phyloP scores from a whole-genome alignment of 2,113 vertebrate species.

The Laticauda colubrina region DNA sequence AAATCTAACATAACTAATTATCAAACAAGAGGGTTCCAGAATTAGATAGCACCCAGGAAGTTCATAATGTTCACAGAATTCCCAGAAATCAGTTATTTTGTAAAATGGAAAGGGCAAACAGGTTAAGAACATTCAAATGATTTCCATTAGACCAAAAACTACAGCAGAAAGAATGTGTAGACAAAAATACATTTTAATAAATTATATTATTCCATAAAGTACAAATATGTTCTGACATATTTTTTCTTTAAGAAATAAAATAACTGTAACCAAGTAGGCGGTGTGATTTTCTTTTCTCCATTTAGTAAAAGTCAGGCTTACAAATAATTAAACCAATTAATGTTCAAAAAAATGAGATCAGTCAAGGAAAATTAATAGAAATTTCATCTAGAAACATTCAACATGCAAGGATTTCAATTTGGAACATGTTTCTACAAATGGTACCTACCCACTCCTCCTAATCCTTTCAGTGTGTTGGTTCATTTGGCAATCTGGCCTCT shows the following conservation, averaged over 20 bases:
- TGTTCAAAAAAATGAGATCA: slow-evolving; percentile 56
- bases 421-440: slow-evolving; percentile 32
- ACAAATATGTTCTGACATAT: slow-evolving; percentile 53
- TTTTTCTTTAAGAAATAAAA: slow-evolving; percentile 52
- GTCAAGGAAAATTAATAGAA: slow-evolving; percentile 45
- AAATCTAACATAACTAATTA: not conserved
- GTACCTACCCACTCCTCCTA: slow-evolving; percentile 4
- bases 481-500: not conserved
- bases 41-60: not conserved
- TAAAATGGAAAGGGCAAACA: not conserved
- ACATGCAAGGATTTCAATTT: slow-evolving; percentile 57
- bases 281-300: slow-evolving; percentile 27
- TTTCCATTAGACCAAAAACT: not conserved
- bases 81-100: not conserved
- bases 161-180: slow-evolving; percentile 21
- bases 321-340: slow-evolving; percentile 46
- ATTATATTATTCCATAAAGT: slow-evolving; percentile 54
- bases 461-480: slow-evolving; percentile 42
- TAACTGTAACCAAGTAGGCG: slow-evolving; percentile 44
- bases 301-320: slow-evolving; percentile 59
- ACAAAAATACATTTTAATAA: slow-evolving; percentile 48
- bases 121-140: not conserved
- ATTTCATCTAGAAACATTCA: slow-evolving; percentile 50
- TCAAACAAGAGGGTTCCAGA: not conserved
- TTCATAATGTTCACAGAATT: not conserved